Evolutionary conservation across 2,888 invertebrate species (phyloP), one percentile per base, ranked within the genome.

Genomic region (Gastracanthus pulcherrimus): DNA sequence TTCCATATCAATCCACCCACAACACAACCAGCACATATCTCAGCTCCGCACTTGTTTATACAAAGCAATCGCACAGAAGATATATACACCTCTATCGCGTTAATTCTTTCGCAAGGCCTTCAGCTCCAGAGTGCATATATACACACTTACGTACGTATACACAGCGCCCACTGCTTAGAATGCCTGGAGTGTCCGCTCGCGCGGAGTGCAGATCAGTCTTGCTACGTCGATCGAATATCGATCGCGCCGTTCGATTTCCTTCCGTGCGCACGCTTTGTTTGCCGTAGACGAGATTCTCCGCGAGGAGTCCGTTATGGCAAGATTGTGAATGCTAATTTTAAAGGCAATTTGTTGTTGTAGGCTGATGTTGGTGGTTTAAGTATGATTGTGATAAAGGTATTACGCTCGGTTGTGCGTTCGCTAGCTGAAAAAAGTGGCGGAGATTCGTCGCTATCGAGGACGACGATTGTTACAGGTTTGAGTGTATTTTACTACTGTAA

Each of bases 271-370:
- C n/a, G n/a, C n/a, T n/a, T n/a, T n/a, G n/a, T n/a, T n/a, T n/a
- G n/a, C n/a, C n/a, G n/a, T n/a, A n/a, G n/a, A n/a, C n/a, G n/a
- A n/a, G n/a, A n/a, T n/a, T n/a, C n/a, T n/a, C n/a, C n/a, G n/a
- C n/a, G n/a, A n/a, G n/a, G n/a, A n/a, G n/a, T n/a, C n/a, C 51
- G 23, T 51, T 51, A 51, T 51, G 26, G 26, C 38, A 29, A 26
- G 41, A 5, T 13, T n/a, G 51, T 51, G 51, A 51, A 38, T 51
- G 75, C 38, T 75, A 66, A 75, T 51, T 75, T 75, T 66, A 75
- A 11, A 66, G 34, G 19, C 16, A 23, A 19, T 48, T 69, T 3
- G n/a, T 6, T 19, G 31, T 60, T 45, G 41, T 38, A 71, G 41
- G 7, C 23, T 45, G 26, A 66, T 16, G 38, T n/a, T n/a, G n/a